These are phyloP conservation scores for Sorex araneus DNA, from an alignment of 2,113 vertebrate species.

Conservation along the genomic window DNA sequence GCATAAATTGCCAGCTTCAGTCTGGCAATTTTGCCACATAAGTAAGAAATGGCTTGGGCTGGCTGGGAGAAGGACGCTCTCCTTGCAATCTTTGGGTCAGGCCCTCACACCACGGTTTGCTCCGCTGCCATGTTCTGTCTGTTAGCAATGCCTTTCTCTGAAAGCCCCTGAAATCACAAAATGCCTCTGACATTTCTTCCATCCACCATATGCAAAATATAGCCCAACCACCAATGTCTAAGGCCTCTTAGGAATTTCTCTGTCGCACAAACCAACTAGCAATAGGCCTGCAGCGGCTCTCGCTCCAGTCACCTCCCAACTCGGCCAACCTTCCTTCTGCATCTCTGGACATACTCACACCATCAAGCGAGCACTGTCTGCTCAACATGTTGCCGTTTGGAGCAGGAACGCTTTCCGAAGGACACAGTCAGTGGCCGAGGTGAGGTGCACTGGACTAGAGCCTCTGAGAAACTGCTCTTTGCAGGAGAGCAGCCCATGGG, in stretches of 20 bases:
- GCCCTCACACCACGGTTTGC: neutral
- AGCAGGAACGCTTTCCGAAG: neutral
- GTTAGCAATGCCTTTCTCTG: neutral
- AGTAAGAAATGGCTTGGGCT: neutral
- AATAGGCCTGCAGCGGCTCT: neutral
- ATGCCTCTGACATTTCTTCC: neutral
- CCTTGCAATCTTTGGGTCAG: neutral
- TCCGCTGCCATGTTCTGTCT: neutral
- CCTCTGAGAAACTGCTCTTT: no score
- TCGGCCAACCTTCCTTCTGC: slow-evolving; percentile 31
- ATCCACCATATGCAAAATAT: neutral
- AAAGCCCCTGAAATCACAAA: neutral
- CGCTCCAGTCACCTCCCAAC: neutral
- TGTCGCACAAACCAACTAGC: neutral
- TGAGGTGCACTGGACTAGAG: neutral
- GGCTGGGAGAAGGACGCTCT: neutral
- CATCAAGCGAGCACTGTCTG: slow-evolving; percentile 11
- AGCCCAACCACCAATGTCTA: neutral
- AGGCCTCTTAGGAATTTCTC: neutral
- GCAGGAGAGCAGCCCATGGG: no score
- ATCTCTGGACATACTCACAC: neutral
- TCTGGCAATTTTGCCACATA: neutral
- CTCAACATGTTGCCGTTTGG: neutral
- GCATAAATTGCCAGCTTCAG: no score
- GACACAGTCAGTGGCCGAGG: slow-evolving; percentile 32